Evolutionary conservation across 2,888 invertebrate genomes (phyloP).

Genomic region (Chelonus formosanus): DNA sequence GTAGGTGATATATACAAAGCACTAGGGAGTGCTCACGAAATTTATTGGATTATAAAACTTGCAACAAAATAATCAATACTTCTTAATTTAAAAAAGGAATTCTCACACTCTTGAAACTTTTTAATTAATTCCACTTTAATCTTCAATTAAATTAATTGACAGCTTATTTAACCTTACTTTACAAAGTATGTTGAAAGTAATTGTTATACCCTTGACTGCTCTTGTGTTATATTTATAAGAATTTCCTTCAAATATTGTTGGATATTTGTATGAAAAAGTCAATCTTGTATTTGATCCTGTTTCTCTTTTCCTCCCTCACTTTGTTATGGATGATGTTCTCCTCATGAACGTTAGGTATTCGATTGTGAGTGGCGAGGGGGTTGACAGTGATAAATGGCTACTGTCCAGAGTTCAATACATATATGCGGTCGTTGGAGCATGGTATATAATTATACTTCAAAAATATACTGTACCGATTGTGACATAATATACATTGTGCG

Average conservation of each 20-base stretch:
- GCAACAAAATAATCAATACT: conserved; percentile 38
- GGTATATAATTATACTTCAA: no score
- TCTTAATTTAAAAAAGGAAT: neutral
- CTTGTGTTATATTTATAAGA: no score
- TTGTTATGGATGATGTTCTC: conserved; percentile 33
- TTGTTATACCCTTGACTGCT: no score
- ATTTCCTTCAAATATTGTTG: no score
- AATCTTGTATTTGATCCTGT: no score
- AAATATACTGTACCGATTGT: no score
- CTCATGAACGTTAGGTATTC: conserved; percentile 44
- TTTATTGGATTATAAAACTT: conserved; percentile 60
- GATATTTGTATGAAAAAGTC: no score
- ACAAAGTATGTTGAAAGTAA: no score
- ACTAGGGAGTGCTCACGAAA: conserved; percentile 57
- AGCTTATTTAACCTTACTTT: no score
- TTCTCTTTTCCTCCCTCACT: conserved; percentile 43
- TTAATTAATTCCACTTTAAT: no score
- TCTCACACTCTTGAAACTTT: neutral
- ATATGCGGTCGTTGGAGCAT: neutral
- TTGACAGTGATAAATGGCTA: conserved; percentile 62
- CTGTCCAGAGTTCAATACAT: conserved; percentile 52
- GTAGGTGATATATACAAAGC: conserved; percentile 31
- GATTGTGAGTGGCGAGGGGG: conserved; percentile 38
- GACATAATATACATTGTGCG: no score
- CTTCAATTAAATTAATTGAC: neutral